phyloP scores from a whole-genome alignment of 1,140 invertebrate genomes.

The Anastatus disparis region DNA sequence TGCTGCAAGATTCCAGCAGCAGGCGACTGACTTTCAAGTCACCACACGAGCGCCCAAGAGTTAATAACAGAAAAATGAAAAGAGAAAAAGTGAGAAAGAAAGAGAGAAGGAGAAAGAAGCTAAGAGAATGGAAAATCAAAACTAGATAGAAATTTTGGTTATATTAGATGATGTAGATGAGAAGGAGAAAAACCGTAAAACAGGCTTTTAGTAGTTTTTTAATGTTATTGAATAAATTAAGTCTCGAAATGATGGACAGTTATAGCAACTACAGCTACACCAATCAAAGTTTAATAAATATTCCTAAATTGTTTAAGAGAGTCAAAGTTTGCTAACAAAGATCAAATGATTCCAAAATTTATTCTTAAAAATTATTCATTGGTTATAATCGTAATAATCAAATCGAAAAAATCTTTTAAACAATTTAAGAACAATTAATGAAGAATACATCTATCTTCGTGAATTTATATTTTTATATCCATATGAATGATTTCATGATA shows the following conservation, averaged over 20 bases:
- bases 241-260: conserved; percentile 13
- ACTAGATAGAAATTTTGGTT: background rate
- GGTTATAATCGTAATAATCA: too few relatives aligned
- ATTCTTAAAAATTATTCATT: too few relatives aligned
- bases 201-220: background rate
- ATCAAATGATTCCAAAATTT: too few relatives aligned
- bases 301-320: too few relatives aligned
- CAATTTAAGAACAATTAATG: too few relatives aligned
- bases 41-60: conserved; percentile 9
- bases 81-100: background rate
- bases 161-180: conserved; percentile 17
- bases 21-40: conserved; percentile 37
- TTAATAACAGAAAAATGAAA: too few relatives aligned
- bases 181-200: background rate
- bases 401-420: too few relatives aligned
- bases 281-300: too few relatives aligned
- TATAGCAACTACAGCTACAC: background rate
- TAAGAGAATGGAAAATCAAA: background rate
- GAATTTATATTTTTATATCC: too few relatives aligned
- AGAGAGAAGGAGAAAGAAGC: background rate
- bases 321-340: conserved; percentile 2
- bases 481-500: too few relatives aligned
- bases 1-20: conserved; percentile 51
- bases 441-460: too few relatives aligned
- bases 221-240: too few relatives aligned